phyloP scores from a whole-genome alignment of 2,113 vertebrate genomes.

The Stigmatopora nigra region DNA sequence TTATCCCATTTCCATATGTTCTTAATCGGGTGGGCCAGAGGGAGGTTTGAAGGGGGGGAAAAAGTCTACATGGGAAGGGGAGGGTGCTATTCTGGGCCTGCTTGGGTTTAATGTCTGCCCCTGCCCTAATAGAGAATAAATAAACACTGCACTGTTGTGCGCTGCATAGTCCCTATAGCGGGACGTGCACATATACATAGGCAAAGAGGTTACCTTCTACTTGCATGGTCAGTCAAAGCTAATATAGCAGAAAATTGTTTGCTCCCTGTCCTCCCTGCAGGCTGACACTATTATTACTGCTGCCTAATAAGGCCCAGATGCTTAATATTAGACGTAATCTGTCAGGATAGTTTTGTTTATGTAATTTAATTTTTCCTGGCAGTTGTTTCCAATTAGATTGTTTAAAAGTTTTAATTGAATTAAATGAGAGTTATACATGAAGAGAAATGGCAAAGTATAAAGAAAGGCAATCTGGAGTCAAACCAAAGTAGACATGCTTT shows the following conservation, averaged over 20 bases:
- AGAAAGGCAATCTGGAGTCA: constrained; percentile 31
- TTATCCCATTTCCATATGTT: constrained; percentile 52
- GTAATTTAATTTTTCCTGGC: constrained; percentile 69
- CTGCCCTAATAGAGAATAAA: constrained; percentile 64
- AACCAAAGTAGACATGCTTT: constrained; percentile 46
- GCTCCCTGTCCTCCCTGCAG: constrained; percentile 42
- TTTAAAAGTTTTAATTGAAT: constrained; percentile 70
- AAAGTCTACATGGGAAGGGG: constrained; percentile 1
- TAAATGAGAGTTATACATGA: constrained; percentile 62
- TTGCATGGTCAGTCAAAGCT: constrained; percentile 52
- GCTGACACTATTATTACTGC: constrained; percentile 61
- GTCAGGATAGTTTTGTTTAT: constrained; percentile 70
- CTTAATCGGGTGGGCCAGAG: constrained; percentile 50
- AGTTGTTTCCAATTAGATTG: constrained; percentile 72
- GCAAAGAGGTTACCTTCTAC: constrained; percentile 37
- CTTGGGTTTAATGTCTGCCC: constrained; percentile 60
- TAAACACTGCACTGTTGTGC: constrained; percentile 54
- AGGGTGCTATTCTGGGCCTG: constrained; percentile 29
- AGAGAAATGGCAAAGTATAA: constrained; percentile 43
- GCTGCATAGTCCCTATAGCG: constrained; percentile 27
- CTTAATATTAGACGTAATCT: constrained; percentile 72
- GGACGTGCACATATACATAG: constrained; percentile 14
- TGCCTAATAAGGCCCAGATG: constrained; percentile 68
- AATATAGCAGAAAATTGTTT: constrained; percentile 62
- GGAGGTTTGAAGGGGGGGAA: constrained; percentile 13